These are phyloP conservation scores for Hippocampus zosterae DNA, from an alignment of 2,113 vertebrate species.

Conservation along the genomic window DNA sequence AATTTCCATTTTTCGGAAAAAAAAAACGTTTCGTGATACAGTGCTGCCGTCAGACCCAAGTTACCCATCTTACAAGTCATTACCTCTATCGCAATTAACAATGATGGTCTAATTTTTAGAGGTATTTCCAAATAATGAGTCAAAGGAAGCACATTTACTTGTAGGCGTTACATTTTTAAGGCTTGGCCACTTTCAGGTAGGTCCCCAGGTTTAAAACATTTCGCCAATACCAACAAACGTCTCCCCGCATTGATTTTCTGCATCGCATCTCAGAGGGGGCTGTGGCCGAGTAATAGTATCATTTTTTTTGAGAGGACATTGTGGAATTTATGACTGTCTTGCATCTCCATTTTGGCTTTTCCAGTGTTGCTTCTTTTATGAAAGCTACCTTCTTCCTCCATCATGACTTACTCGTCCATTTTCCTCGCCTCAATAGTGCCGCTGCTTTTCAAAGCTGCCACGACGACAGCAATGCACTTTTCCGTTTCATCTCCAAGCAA, in stretches of 20 bases:
- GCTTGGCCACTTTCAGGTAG: conserved; percentile 13
- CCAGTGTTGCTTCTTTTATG: conserved; percentile 22
- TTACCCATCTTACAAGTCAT: not conserved
- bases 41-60: no score
- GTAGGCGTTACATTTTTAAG: conserved; percentile 12
- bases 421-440: conserved; percentile 23
- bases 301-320: conserved; percentile 8
- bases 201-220: conserved; percentile 10
- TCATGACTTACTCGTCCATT: conserved; percentile 1
- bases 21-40: no score
- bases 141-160: not conserved
- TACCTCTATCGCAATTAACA: no score
- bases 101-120: not conserved
- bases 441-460: conserved; percentile 58
- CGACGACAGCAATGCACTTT: conserved; percentile 69
- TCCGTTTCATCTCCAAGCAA: conserved; percentile 73
- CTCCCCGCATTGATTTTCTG: conserved; percentile 4
- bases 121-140: not conserved
- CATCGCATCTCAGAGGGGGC: conserved; percentile 10
- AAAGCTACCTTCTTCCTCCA: conserved; percentile 11
- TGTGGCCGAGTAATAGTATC: conserved; percentile 1
- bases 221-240: conserved; percentile 17
- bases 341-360: conserved; percentile 19
- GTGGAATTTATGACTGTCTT: not conserved
- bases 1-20: not conserved